Percentiles rank a stretch among this genome's conserved stretches.
phyloP scores from a whole-genome alignment of 2,113 vertebrate genomes.

The Porphyrio hochstetteri region DNA sequence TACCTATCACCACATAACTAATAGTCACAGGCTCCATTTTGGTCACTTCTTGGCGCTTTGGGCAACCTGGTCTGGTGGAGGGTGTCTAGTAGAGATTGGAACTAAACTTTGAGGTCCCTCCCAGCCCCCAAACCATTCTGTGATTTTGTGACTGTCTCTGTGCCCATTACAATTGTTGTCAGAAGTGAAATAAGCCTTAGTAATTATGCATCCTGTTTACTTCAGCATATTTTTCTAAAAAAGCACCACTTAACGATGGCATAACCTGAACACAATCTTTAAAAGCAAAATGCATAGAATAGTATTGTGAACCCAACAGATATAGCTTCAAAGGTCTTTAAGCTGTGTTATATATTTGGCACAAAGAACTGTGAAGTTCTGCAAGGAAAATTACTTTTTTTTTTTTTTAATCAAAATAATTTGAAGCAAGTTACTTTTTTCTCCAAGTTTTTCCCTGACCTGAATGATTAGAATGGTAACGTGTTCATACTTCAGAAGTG shows the following conservation, averaged over 20 bases:
- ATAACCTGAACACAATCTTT: not conserved
- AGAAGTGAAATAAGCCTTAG: not conserved
- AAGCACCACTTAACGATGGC: not conserved
- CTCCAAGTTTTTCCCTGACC: not conserved
- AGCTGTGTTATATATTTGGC: not conserved
- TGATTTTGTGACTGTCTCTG: not conserved
- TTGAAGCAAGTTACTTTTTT: not conserved
- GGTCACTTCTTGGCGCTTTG: not conserved
- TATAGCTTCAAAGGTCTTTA: not conserved
- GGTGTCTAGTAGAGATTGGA: too few species aligned
- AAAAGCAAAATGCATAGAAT: not conserved
- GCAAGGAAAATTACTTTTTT: not conserved
- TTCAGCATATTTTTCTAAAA: not conserved
- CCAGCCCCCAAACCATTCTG: too few species aligned
- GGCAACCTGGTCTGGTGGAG: too few species aligned
- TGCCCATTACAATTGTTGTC: not conserved
- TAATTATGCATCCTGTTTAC: not conserved
- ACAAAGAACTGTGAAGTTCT: not conserved
- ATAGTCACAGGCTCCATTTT: not conserved
- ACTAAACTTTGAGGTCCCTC: too few species aligned
- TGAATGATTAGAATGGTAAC: slow-evolving; percentile 38
- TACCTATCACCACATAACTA: not conserved
- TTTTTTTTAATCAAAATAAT: not conserved
- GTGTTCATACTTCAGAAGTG: not conserved
- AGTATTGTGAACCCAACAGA: not conserved